Base-by-base conservation (phyloP, 1,140 invertebrate species). In the Orius insidiosus region DNA sequence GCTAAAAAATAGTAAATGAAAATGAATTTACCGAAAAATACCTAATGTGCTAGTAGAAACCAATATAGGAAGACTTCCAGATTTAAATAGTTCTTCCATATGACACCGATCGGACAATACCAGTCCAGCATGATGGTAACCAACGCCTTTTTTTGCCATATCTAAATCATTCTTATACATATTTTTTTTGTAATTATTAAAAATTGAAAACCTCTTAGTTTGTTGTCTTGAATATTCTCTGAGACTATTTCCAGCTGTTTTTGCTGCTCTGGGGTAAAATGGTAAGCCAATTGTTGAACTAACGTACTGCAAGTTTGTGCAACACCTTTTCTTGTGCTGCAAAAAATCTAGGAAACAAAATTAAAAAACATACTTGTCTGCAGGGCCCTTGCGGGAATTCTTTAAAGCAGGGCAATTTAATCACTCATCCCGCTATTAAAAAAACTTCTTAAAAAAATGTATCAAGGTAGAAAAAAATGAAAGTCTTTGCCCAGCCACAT, bases 111-210 rank as follows among this genome's bases (percentile, higher is more conserved):
- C 80, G 42, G 72, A 63, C 6, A 62, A 59, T 40, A 71, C 59
- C 56, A 86, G 60, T 1, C 84, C 84, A 18, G 81, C 82, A 66
- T 87, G 82, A 56, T 86, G 82, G 53, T 70, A 78, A 5, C 35
- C 35, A 9, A 36, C n/a, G 9, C 35, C n/a, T 36, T 11, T 36
- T 36, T 36, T 15, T n/a, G 35, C n/a, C 14, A 11, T 11, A 11
- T 36, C 35, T 36, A 9, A 10, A 36, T 33, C 6, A 33, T 33
- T 7, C 32, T 33, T n/a, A n/a, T 33, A 33, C 15, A 43, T 2
- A 11, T n/a, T 47, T 30, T 16, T 37, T 19, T 9, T 43, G 24
- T 24, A 24, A 7, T 4, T 24, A 24, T 24, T 24, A 24, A 24
- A 24, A 24, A 24, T 24, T 36, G 9, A 9, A 35, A 60, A 75